phyloP scores from a whole-genome alignment of 2,797 vertebrate genomes.

The Micrastur ruficollis region DNA sequence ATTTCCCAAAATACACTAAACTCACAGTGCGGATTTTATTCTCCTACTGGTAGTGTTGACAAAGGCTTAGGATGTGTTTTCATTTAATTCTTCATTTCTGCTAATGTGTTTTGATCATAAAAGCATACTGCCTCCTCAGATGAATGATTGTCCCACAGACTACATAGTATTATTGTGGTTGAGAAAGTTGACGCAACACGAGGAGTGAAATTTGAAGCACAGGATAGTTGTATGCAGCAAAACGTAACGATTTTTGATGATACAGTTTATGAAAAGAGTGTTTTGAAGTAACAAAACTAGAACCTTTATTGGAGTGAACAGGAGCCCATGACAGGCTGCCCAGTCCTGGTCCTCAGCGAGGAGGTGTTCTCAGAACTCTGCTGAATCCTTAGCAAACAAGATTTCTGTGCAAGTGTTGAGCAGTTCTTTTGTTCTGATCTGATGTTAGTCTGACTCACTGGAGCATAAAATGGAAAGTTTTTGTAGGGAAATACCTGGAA shows the following conservation, averaged over 20 bases:
- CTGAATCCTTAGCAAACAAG: background rate
- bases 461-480: background rate
- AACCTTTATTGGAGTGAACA: background rate
- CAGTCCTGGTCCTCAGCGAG: background rate
- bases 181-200: background rate
- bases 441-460: background rate
- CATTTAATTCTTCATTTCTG: constrained; percentile 7
- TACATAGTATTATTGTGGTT: background rate
- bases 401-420: background rate
- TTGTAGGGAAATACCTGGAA: background rate
- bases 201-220: background rate
- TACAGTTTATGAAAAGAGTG: background rate
- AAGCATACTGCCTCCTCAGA: background rate
- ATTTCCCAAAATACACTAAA: background rate
- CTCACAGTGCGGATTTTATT: background rate
- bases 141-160: background rate
- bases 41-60: background rate
- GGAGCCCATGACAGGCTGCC: background rate
- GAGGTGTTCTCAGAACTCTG: background rate
- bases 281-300: background rate
- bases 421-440: background rate
- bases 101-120: background rate
- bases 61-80: background rate
- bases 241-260: background rate
- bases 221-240: background rate